These are phyloP conservation scores for Heliconius ethilla DNA, from an alignment of 2,888 invertebrate species.

Conservation along the genomic window DNA sequence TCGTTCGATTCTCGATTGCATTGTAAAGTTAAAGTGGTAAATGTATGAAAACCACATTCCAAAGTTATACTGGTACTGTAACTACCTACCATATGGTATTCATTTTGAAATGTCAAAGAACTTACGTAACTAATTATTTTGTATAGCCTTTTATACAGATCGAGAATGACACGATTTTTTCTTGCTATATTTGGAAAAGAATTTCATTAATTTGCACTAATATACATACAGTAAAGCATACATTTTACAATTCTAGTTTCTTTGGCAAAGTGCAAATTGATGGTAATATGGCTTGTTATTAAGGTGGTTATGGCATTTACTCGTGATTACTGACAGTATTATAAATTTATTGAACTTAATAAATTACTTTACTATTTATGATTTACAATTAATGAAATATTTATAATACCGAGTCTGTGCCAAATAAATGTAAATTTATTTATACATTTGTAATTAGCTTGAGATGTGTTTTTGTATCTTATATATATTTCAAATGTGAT, in stretches of 20 bases:
- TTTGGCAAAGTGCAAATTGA: slow-evolving; percentile 36
- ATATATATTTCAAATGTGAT: slow-evolving; percentile 5
- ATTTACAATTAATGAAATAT: slow-evolving; percentile 1
- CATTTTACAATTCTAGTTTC: neutral
- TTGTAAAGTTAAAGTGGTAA: neutral
- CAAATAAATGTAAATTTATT: slow-evolving; percentile 15
- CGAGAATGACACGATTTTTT: slow-evolving; percentile 42
- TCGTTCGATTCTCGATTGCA: slow-evolving; percentile 35
- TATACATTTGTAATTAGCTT: slow-evolving; percentile 40
- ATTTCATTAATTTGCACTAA: slow-evolving; percentile 34
- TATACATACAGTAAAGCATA: neutral
- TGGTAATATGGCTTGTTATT: slow-evolving; percentile 35
- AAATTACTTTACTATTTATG: slow-evolving; percentile 4
- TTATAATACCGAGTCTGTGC: slow-evolving; percentile 22
- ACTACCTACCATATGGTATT: neutral
- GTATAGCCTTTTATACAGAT: neutral
- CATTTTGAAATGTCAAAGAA: slow-evolving; percentile 14
- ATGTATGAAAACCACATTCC: neutral
- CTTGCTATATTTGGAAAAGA: slow-evolving; percentile 37
- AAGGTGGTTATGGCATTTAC: slow-evolving; percentile 31
- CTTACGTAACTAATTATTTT: neutral
- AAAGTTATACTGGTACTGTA: neutral
- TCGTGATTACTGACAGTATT: slow-evolving; percentile 18
- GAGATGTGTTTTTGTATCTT: slow-evolving; percentile 33
- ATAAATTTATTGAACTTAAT: neutral